Evolutionary conservation across 2,888 invertebrate species (phyloP), one percentile per base, ranked within the genome.

Genomic region (Xestoiulus laeticollis): DNA sequence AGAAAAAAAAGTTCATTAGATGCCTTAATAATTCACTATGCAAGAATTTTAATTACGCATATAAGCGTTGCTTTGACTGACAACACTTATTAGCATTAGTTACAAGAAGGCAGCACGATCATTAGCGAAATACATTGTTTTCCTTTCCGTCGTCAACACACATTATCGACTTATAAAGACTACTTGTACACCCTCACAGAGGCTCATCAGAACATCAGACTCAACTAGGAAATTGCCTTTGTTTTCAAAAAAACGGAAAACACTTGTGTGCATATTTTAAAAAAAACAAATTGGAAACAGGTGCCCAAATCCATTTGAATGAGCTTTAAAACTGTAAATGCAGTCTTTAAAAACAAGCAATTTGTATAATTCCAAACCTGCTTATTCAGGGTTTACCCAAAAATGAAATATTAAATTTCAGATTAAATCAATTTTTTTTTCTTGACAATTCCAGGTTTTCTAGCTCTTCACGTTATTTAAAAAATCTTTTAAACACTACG

Each of bases 141-240:
- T 22, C 22, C 26, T 26, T 26, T 68, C 10, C 68, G 68, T 12
- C 68, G 22, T 68, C 10, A 68, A 26, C 68, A 26, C 68, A 26
- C 68, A 68, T 68, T 68, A 68, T 68, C 68, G 68, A 68, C 68
- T 68, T 68, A 68, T 68, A 68, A n/a, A 68, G 53, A 68, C 68
- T 68, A 68, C 68, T 68, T 68, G 22, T 22, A 68, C 22, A 26
- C 68, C 19, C 68, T 68, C 26, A 26, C 26, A 68, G 1, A 68
- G 10, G 22, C 68, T 22, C 22, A 68, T 6, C 0, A 68, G 68
- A 26, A 68, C 68, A 68, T 68, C 68, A 26, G 8, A 68, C 10
- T 22, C n/a, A n/a, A 26, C 26, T 68, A 22, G 3, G 0, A 68
- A 26, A 68, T 22, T 26, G 68, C 22, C 22, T 22, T 68, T 26